phyloP scores from a whole-genome alignment of 2,113 vertebrate species.

The Pelvicachromis taeniatus region DNA sequence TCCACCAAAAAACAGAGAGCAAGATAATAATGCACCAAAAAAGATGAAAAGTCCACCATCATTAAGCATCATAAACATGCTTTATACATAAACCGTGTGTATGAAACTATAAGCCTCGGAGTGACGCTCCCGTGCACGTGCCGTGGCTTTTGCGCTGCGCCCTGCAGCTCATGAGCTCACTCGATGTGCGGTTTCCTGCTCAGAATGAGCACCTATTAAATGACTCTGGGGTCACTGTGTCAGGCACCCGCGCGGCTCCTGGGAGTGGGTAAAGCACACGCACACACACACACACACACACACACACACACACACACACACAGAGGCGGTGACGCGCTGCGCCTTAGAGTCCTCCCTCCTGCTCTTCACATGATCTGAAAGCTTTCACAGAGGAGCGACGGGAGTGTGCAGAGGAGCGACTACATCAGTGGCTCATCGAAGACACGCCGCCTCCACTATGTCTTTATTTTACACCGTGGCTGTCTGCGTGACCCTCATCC shows the following conservation, averaged over 20 bases:
- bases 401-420: constrained; percentile 46
- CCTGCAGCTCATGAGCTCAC: not conserved
- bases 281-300: not conserved
- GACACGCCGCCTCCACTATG: constrained; percentile 12
- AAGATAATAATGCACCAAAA: not conserved
- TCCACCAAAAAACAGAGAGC: not conserved
- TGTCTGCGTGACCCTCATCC: constrained; percentile 35
- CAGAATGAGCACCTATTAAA: not conserved
- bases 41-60: not conserved
- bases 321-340: constrained; percentile 5
- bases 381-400: constrained; percentile 21
- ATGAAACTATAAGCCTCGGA: not conserved
- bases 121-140: not conserved
- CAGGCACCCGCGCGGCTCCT: not conserved
- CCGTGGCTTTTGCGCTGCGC: fast-evolving
- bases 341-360: constrained; percentile 57
- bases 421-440: constrained; percentile 28
- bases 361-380: constrained; percentile 73
- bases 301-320: fast-evolving
- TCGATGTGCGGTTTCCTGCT: not conserved
- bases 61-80: fast-evolving
- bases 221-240: not conserved
- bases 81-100: fast-evolving
- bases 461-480: constrained; percentile 22
- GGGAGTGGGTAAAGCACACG: not conserved